phyloP scores from a whole-genome alignment of 2,797 vertebrate species.

The Nasua narica region DNA sequence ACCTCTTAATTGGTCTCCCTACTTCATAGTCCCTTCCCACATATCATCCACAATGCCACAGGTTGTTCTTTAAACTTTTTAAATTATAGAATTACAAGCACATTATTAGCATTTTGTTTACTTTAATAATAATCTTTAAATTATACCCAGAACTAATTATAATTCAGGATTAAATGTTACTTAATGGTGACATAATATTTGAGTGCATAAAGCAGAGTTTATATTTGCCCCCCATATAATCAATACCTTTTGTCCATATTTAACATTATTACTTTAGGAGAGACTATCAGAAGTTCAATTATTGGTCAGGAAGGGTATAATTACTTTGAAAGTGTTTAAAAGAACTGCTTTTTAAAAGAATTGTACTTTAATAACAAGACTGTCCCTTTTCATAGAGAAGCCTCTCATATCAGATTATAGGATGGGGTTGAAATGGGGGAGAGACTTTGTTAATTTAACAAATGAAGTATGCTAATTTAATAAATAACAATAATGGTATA shows the following conservation, averaged over 20 bases:
- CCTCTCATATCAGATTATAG: neutral
- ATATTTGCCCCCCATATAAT: neutral
- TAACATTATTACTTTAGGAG: neutral
- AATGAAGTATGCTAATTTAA: neutral
- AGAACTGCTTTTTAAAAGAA: neutral
- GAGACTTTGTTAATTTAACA: neutral
- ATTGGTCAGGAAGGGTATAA: neutral
- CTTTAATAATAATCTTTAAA: neutral
- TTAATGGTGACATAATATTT: neutral
- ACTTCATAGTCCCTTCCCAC: neutral
- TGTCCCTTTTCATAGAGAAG: neutral
- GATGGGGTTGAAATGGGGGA: neutral
- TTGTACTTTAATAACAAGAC: neutral
- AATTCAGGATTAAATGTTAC: neutral
- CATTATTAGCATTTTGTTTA: neutral
- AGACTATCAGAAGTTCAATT: neutral
- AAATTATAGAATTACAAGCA: neutral
- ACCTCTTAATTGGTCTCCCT: neutral
- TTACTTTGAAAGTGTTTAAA: constrained; percentile 20
- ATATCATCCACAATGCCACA: neutral
- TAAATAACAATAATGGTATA: neutral
- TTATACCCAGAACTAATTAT: neutral
- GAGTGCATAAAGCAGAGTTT: neutral
- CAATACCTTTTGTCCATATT: neutral
- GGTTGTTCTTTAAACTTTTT: neutral